These are phyloP conservation scores for Ruditapes philippinarum DNA, from an alignment of 1,140 invertebrate species.

Conservation along the genomic window DNA sequence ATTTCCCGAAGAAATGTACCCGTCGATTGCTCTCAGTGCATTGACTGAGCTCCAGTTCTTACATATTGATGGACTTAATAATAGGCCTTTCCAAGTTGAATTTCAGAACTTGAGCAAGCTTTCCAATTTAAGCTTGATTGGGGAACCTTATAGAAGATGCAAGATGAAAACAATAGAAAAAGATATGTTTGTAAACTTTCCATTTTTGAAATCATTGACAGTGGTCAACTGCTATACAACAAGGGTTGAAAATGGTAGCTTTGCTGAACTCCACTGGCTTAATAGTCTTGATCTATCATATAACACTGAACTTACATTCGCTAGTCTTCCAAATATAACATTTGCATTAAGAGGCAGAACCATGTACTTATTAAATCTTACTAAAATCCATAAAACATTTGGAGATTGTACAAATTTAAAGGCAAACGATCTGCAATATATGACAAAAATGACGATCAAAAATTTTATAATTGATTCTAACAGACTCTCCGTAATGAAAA, in stretches of 20 bases:
- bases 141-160: background rate
- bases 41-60: background rate
- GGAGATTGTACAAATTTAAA: background rate
- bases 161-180: background rate
- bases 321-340: background rate
- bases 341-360: background rate
- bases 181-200: background rate
- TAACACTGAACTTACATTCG: background rate
- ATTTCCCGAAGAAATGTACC: background rate
- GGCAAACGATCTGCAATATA: background rate
- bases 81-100: background rate
- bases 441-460: background rate
- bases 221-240: background rate
- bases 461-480: background rate
- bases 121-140: background rate
- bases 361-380: background rate
- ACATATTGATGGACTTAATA: background rate
- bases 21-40: background rate
- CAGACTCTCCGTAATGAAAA: background rate
- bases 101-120: background rate
- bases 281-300: background rate
- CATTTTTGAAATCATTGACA: background rate
- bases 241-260: conserved; percentile 7
- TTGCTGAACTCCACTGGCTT: background rate
- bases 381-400: background rate